Base-by-base conservation (phyloP, 2,888 invertebrate species). In the Stenichneumon culpator region DNA sequence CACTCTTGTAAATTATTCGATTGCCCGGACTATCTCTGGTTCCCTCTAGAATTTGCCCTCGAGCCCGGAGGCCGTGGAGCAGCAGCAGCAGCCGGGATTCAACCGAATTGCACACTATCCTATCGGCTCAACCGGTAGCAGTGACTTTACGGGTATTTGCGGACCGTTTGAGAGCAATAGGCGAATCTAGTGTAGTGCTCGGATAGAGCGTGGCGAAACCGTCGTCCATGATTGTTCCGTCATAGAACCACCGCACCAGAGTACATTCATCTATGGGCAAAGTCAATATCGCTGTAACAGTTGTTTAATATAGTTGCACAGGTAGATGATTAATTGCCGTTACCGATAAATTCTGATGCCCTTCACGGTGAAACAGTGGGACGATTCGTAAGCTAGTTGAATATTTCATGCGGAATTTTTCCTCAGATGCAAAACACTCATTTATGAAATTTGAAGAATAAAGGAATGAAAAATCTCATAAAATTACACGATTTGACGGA, bases 1-100 rank as follows among this genome's bases (percentile, higher is more conserved):
- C 57, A 60, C 79, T 77, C 72, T 67, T 75, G 75, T 80, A 79
- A 83, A 83, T 80, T 75, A 80, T 83, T 80, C 70, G 70, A 83
- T 80, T 11, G 80, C 70, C 65, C 65, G 60, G 19, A 25, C 52
- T 73, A 50, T 74, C 9, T 57, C 54, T 50, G 50, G 65, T 50
- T 65, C 73, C 47, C 77, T 82, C 28, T 52, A 39, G 28, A 52
- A 44, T 25, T 69, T 77, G 44, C 52, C 22, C 50, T 39, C 60
- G 52, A 75, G 65, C 65, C 69, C 63, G 60, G 22, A 39, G 65
- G 54, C 54, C 22, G 54, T 16, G 28, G 57, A 63, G 57, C 11
- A 69, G 52, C 52, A 69, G 52, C 52, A n/a, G 65, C 52, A 70
- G 36, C 47, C 19, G 14, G 67, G 65, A 69, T 69, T 44, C 79